phyloP scores from a whole-genome alignment of 2,113 vertebrate genomes.

The Onychorhynchus coronatus region DNA sequence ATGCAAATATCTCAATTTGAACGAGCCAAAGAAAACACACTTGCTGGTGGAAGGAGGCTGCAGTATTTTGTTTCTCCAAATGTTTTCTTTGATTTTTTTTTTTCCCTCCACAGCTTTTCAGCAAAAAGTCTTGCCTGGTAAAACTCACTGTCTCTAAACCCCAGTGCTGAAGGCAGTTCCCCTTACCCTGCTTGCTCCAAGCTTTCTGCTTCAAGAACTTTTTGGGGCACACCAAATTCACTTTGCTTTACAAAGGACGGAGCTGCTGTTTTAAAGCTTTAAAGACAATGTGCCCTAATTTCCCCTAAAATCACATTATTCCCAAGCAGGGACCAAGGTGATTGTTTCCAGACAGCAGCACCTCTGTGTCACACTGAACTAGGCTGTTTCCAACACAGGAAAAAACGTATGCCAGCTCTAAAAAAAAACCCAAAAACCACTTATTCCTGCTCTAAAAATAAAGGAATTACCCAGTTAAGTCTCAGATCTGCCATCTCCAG shows the following conservation, averaged over 20 bases:
- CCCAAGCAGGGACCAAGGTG: not conserved
- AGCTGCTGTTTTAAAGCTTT: not conserved
- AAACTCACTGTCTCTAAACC: not conserved
- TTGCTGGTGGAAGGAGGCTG: not conserved
- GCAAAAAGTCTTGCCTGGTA: not conserved
- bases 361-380: fast-evolving
- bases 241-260: not conserved
- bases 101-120: not conserved
- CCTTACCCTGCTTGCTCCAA: not conserved
- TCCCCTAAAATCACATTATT: not conserved
- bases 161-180: not conserved
- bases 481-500: constrained; percentile 41
- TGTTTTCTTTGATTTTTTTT: not conserved
- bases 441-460: not conserved
- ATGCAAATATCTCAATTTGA: not conserved
- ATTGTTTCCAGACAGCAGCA: not conserved
- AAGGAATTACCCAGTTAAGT: not conserved
- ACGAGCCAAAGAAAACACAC: not conserved
- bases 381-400: not conserved
- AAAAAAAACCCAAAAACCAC: not conserved
- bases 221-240: not conserved
- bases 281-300: not conserved
- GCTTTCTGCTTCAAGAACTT: not conserved
- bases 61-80: not conserved
- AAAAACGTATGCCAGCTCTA: not conserved